Conservation (phyloP, 2,113 vertebrate genomes). For the Danionella cerebrum region DNA sequence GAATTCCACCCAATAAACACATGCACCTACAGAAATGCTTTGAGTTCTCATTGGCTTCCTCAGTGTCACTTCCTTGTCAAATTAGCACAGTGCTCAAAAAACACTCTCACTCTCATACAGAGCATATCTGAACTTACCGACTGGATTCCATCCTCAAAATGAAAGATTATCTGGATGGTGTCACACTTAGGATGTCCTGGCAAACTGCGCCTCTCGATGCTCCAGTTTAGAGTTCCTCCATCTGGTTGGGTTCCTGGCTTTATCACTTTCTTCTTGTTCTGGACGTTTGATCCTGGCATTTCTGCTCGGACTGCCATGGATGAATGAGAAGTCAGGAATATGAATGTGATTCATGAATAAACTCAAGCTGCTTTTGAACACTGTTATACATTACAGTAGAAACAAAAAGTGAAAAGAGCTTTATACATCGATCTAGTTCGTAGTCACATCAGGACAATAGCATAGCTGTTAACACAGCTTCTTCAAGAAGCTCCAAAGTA, state of each 20-base stretch:
- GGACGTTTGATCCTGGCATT: background rate
- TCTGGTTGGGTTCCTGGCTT: slow-evolving; percentile 41
- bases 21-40: background rate
- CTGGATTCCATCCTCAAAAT: slow-evolving; percentile 53
- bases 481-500: too few relatives aligned
- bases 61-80: too few relatives aligned
- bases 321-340: background rate
- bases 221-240: slow-evolving; percentile 46
- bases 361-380: too few relatives aligned
- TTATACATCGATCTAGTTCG: too few relatives aligned
- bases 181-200: slow-evolving; percentile 41
- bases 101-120: background rate
- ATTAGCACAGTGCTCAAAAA: too few relatives aligned
- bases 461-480: too few relatives aligned
- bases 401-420: too few relatives aligned
- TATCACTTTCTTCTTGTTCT: background rate
- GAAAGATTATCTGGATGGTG: slow-evolving; percentile 51
- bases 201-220: slow-evolving; percentile 40
- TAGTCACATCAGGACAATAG: too few relatives aligned
- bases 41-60: background rate
- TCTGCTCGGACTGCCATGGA: slow-evolving; percentile 20
- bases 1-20: slow-evolving; percentile 4
- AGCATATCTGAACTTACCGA: slow-evolving; percentile 37
- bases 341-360: too few relatives aligned
- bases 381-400: too few relatives aligned